These are phyloP conservation scores for Chloropsis hardwickii DNA, from an alignment of 2,113 vertebrate species.

Conservation along the genomic window DNA sequence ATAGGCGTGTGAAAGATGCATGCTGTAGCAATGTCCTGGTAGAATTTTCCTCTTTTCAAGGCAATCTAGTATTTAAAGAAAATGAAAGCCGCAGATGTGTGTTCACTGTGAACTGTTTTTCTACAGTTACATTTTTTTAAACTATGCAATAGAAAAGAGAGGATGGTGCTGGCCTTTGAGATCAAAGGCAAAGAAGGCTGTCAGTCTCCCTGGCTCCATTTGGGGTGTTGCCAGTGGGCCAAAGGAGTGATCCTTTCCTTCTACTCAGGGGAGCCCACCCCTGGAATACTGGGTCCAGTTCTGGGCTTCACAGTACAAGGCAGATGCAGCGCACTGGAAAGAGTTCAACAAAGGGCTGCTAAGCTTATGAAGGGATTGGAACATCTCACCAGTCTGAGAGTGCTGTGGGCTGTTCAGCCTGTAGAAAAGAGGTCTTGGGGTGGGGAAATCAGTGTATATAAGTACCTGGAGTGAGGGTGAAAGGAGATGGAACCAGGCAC, in stretches of 20 bases:
- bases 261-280: rapidly evolving
- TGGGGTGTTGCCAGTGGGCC: not conserved
- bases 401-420: not conserved
- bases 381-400: not conserved
- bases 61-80: not conserved
- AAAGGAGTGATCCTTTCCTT: not conserved
- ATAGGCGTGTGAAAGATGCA: not conserved
- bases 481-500: rapidly evolving
- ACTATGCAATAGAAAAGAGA: not conserved
- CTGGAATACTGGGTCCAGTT: not conserved
- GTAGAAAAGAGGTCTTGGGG: not conserved
- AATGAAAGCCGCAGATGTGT: not conserved
- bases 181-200: not conserved
- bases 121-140: not conserved
- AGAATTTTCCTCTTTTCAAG: not conserved
- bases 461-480: not conserved
- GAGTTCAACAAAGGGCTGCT: not conserved
- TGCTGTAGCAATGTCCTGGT: not conserved
- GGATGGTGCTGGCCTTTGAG: not conserved
- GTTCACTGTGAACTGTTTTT: not conserved
- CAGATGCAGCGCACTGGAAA: not conserved
- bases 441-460: not conserved
- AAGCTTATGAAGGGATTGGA: not conserved
- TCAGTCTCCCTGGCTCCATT: rapidly evolving
- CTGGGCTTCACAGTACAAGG: not conserved